These are phyloP conservation scores for Temnothorax longispinosus DNA, from an alignment of 1,140 invertebrate species.

Conservation along the genomic window DNA sequence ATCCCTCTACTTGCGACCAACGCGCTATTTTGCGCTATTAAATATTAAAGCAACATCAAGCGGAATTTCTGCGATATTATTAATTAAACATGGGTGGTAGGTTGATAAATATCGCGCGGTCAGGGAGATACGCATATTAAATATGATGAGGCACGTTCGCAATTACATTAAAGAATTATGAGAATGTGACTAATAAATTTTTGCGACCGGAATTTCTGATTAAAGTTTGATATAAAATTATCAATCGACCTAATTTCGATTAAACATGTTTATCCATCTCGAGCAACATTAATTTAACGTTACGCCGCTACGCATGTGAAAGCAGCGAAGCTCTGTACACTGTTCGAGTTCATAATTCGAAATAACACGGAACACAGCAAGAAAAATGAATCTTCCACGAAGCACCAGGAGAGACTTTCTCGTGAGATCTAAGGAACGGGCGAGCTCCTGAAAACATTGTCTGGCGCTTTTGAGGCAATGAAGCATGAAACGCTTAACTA, in stretches of 20 bases:
- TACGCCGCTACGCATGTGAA: not conserved
- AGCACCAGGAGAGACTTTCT: not conserved
- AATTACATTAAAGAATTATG: slow-evolving; percentile 1
- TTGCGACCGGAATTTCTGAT: slow-evolving; percentile 13
- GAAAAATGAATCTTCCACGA: slow-evolving; percentile 42
- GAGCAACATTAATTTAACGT: slow-evolving; percentile 33
- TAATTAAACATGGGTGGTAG: not conserved
- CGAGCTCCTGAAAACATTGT: slow-evolving; percentile 48
- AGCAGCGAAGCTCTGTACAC: not conserved
- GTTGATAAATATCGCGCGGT: slow-evolving; percentile 12
- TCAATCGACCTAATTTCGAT: slow-evolving; percentile 26
- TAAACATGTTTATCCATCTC: slow-evolving; percentile 22
- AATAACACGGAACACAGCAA: not conserved
- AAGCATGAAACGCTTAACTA: slow-evolving; percentile 52
- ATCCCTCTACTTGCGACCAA: slow-evolving; percentile 2
- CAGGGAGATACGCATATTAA: not conserved
- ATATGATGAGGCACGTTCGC: not conserved
- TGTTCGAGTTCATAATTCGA: slow-evolving; percentile 34
- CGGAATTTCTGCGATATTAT: slow-evolving; percentile 17
- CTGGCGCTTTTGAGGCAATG: slow-evolving; percentile 49
- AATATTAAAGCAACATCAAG: slow-evolving; percentile 18
- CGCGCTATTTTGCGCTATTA: not conserved
- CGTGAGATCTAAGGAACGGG: slow-evolving; percentile 17
- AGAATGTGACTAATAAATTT: slow-evolving; percentile 7
- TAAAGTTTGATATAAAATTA: slow-evolving; percentile 14